A percentile compares a stretch with the other conserved stretches of the same genome.
phyloP scores from a whole-genome alignment of 1,140 invertebrate species.

The Trinorchestia longiramus region DNA sequence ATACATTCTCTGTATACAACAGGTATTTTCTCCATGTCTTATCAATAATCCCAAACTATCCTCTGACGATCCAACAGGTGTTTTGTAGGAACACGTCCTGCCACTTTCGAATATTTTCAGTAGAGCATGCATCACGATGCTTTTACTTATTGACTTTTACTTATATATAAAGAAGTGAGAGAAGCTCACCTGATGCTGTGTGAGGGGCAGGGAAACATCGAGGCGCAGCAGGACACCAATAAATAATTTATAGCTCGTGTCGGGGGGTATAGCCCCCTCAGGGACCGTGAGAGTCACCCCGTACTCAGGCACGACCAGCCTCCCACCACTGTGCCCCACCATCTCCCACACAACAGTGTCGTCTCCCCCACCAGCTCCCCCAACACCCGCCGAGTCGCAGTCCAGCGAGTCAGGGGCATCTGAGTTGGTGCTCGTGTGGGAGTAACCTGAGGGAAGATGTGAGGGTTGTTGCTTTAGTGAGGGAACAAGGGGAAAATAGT shows the following conservation, averaged over 20 bases:
- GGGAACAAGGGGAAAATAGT: no score
- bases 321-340: conserved; percentile 27
- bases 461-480: not conserved
- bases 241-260: not conserved
- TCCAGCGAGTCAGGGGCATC: not conserved
- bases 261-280: conserved; percentile 52
- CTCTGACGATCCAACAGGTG: no score
- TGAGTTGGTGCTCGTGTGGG: conserved; percentile 42
- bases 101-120: no score
- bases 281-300: conserved; percentile 56
- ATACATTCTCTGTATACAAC: no score
- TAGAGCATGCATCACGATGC: no score
- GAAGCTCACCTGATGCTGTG: not conserved
- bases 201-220: conserved; percentile 1
- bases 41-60: no score
- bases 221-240: conserved; percentile 25
- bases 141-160: no score
- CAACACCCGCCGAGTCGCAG: not conserved
- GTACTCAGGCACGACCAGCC: conserved; percentile 53
- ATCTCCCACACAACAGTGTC: conserved; percentile 49
- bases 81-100: no score
- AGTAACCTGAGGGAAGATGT: conserved; percentile 3
- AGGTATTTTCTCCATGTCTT: no score
- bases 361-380: not conserved
- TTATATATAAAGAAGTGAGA: no score